Base-by-base conservation (phyloP, 2,797 vertebrate species). In the Anguilla pacifica region DNA sequence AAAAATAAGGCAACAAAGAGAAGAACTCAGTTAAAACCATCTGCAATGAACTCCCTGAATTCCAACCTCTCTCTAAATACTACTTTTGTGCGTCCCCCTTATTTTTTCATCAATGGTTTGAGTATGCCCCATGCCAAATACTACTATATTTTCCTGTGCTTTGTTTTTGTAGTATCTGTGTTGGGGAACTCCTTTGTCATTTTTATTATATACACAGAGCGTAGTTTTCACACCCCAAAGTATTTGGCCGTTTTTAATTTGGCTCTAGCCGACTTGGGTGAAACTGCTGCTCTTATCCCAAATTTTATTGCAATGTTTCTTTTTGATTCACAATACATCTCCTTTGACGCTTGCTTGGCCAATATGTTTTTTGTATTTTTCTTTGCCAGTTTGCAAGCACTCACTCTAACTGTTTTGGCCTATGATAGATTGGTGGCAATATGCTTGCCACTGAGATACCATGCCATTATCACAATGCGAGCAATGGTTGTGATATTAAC, bases 161-260 rank as follows among this genome's bases (percentile, higher is more conserved):
- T 77, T 55, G 86, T 89, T n/a, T 91, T 89, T 86, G 86, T 53
- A 7, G 46, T 90, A 49, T 88, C 90, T 43, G 79, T 91, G 84
- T 85, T 90, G 49, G 89, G 86, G 10, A 91, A 90, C 67, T 88
- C 86, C 61, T 90, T 89, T 19, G 86, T 91, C 53, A 89, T 90
- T 85, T 89, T n/a, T 6, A 79, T 83, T 3, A 89, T 88, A 85
- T 51, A 9, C n/a, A 72, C 9, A 72, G 67, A 72, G 67, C 89
- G 19, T 19, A 72, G 22, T 64, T 86, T 91, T 28, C 90, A 91
- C 79, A 90, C 86, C 11, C 85, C 87, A 25, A 91, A 91, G 53
- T 89, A 90, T 83, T 55, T 91, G 19, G 49, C 28, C 64, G 67
- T 91, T 35, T 89, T 89, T 49, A 87, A 89, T 88, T 61, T 88